Evolutionary conservation across 2,113 vertebrate genomes (phyloP).

Genomic region (Mobula hypostoma): DNA sequence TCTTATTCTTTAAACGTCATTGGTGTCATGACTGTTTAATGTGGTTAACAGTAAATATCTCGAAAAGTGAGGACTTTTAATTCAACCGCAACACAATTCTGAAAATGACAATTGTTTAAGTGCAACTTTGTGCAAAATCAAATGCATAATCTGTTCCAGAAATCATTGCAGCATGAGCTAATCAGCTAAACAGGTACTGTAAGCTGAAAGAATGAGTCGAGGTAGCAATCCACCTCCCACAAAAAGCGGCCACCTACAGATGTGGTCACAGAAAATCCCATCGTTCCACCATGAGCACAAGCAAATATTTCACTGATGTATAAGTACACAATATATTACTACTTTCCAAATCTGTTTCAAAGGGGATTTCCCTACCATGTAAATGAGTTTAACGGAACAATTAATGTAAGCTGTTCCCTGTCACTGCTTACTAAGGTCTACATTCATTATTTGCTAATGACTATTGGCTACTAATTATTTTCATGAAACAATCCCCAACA

Average conservation of each 20-base stretch:
- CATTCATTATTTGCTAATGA: neutral
- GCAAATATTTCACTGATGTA: neutral
- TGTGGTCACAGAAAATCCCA: slow-evolving; percentile 24
- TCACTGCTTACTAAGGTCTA: neutral
- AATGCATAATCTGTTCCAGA: neutral
- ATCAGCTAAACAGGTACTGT: neutral
- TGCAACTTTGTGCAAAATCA: neutral
- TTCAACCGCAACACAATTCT: neutral
- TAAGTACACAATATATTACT: neutral
- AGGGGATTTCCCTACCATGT: neutral
- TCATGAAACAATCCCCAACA: neutral
- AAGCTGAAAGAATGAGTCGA: neutral
- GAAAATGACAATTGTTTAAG: slow-evolving; percentile 14
- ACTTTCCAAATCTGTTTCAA: neutral
- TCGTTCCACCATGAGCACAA: neutral
- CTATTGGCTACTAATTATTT: neutral
- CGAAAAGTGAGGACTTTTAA: neutral
- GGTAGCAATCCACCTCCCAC: neutral
- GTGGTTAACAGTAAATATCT: neutral
- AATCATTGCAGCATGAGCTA: neutral
- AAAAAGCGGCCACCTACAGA: neutral
- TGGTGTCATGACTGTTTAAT: neutral
- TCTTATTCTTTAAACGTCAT: no score
- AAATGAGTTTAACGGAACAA: slow-evolving; percentile 9
- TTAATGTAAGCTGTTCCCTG: neutral